Evolutionary conservation across 2,113 vertebrate genomes (phyloP).

Genomic region (Microtus pennsylvanicus): DNA sequence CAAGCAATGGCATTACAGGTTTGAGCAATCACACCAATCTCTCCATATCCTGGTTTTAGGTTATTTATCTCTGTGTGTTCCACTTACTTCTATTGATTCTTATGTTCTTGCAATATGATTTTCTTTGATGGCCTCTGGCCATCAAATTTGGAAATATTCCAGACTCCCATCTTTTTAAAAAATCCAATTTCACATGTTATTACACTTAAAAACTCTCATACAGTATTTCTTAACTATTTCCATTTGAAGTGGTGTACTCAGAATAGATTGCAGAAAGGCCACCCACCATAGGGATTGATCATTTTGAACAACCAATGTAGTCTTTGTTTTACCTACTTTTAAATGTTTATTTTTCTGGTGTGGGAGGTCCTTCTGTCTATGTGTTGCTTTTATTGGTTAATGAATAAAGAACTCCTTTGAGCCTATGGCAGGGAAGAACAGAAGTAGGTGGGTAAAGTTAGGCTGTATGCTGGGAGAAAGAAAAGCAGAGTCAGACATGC

Average conservation of each 20-base stretch:
- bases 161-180: neutral
- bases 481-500: no score
- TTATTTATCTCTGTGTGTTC: neutral
- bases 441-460: no score
- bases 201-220: neutral
- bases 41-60: neutral
- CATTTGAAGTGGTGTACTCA: neutral
- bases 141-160: conserved; percentile 21
- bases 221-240: conserved; percentile 4
- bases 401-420: no score
- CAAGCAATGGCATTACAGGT: no score
- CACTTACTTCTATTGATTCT: conserved; percentile 33
- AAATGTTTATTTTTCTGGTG: neutral
- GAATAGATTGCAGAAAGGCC: neutral
- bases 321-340: neutral
- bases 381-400: no score
- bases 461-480: no score
- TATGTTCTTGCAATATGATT: conserved; percentile 25
- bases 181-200: neutral
- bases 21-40: neutral
- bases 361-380: no score
- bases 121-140: neutral
- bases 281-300: neutral
- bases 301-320: neutral
- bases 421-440: no score